These are phyloP conservation scores for Nemotelus pantherinus DNA, from an alignment of 2,888 invertebrate genomes.

Conservation along the genomic window DNA sequence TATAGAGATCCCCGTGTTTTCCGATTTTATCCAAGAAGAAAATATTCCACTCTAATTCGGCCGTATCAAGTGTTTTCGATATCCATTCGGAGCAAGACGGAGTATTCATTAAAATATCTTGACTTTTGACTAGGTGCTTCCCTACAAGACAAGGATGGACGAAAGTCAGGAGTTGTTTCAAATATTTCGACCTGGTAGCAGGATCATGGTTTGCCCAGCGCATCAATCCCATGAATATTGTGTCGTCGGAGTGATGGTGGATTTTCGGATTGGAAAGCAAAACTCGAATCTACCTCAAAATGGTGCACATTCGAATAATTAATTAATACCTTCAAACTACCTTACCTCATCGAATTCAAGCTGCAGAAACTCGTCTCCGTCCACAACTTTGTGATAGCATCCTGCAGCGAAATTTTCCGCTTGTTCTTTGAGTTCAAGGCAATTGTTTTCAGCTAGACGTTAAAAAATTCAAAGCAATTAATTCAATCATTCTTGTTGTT, in stretches of 20 bases:
- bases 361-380: constrained; percentile 55
- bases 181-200: constrained; percentile 51
- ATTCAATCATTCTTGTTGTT: not conserved
- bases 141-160: constrained; percentile 57
- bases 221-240: constrained; percentile 54
- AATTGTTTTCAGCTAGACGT: constrained; percentile 54
- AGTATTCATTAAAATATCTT: constrained; percentile 52
- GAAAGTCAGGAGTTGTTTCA: constrained; percentile 53
- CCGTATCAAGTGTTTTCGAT: constrained; percentile 50
- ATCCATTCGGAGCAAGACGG: constrained; percentile 54
- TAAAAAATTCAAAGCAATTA: not conserved
- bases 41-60: constrained; percentile 54
- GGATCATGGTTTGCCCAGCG: constrained; percentile 55
- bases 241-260: constrained; percentile 56
- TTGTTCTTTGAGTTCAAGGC: constrained; percentile 53
- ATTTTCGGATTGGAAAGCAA: constrained; percentile 55
- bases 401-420: constrained; percentile 55
- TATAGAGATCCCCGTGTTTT: constrained; percentile 54
- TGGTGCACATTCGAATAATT: not conserved
- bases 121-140: constrained; percentile 52
- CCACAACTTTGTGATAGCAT: constrained; percentile 56
- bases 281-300: constrained; percentile 23
- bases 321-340: not conserved
- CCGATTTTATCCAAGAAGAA: constrained; percentile 59
- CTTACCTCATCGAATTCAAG: constrained; percentile 56